Conservation (phyloP, 2,797 vertebrate genomes). For the Novumbra hubbsi region DNA sequence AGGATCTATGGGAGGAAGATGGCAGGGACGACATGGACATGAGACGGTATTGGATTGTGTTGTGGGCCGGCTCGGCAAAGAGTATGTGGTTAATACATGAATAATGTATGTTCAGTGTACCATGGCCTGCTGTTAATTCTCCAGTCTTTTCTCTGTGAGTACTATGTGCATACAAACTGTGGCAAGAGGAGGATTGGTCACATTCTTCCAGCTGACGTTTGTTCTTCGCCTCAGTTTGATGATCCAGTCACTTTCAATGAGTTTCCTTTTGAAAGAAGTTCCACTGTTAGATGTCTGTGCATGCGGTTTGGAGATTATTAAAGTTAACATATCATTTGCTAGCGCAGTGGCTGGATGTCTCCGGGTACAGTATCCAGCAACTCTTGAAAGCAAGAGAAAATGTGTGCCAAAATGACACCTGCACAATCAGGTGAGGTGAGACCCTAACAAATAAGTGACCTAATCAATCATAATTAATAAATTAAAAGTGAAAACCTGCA, state of each 20-base stretch:
- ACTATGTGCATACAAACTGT: constrained; percentile 1
- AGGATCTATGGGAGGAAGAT: neutral
- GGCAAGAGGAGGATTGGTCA: constrained; percentile 8
- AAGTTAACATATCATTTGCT: too few relatives aligned
- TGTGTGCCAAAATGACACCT: too few relatives aligned
- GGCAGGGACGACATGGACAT: neutral
- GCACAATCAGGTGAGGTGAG: too few relatives aligned
- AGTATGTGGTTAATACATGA: neutral
- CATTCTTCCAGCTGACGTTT: neutral
- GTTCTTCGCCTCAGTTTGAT: constrained; percentile 6
- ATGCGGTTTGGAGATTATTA: too few relatives aligned
- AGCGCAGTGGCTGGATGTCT: too few relatives aligned
- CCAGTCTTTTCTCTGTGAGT: constrained; percentile 9
- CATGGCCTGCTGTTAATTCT: neutral
- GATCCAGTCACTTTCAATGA: constrained; percentile 19
- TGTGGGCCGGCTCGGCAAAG: neutral
- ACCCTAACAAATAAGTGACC: too few relatives aligned
- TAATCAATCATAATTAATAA: too few relatives aligned
- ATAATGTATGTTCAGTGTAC: constrained; percentile 11
- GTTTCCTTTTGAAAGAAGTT: constrained; percentile 30
- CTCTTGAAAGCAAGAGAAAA: too few relatives aligned
- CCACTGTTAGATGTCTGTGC: neutral
- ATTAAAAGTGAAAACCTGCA: too few relatives aligned
- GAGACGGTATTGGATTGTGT: constrained; percentile 1
- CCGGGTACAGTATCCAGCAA: too few relatives aligned